Conservation (phyloP, 2,113 vertebrate species). For the Coregonus clupeaformis region DNA sequence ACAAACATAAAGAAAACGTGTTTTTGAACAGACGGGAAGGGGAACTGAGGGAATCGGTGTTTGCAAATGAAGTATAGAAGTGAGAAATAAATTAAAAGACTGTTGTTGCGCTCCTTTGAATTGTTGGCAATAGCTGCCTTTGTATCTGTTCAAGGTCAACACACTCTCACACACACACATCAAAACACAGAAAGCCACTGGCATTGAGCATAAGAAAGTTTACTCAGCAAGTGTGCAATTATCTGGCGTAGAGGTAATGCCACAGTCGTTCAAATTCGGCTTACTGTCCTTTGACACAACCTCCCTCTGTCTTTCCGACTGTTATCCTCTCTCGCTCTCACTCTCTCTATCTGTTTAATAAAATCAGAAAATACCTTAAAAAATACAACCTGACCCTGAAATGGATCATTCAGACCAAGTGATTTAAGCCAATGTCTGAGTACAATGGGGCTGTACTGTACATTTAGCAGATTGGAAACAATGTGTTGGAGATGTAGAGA, state of each 20-base stretch:
- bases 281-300: no score
- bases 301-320: no score
- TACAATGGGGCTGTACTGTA: no score
- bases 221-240: not conserved
- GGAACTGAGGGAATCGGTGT: not conserved
- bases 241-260: no score
- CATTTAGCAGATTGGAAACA: no score
- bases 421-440: no score
- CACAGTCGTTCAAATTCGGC: no score
- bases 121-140: not conserved
- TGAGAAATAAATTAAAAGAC: not conserved
- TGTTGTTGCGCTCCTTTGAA: not conserved
- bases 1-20: not conserved
- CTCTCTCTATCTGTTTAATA: no score
- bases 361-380: no score
- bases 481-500: not conserved
- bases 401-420: no score
- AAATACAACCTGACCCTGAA: not conserved
- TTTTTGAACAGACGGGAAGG: not conserved
- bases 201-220: not conserved
- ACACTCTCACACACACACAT: not conserved
- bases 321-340: no score
- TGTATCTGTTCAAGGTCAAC: not conserved
- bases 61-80: not conserved
- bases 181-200: not conserved